Conservation (phyloP, 2,888 invertebrate genomes). For the Marasmarcha lunaedactyla region DNA sequence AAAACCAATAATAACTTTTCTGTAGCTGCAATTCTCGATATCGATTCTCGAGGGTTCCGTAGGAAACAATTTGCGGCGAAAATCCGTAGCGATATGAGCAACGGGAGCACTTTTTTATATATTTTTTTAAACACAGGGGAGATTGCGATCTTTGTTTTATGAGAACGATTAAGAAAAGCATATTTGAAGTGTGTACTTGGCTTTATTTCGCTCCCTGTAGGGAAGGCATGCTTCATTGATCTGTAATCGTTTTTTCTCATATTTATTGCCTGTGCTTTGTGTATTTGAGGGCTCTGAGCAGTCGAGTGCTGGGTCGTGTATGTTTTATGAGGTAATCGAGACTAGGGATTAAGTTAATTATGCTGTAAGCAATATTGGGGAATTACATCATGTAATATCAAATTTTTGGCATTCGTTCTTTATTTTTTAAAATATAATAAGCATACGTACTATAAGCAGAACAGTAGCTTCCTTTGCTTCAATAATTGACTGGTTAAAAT, state of each 20-base stretch:
- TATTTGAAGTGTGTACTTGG: conserved; percentile 68
- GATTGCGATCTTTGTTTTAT: conserved; percentile 66
- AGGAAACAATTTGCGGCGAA: conserved; percentile 60
- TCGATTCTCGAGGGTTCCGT: conserved; percentile 42
- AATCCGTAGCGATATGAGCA: conserved; percentile 55
- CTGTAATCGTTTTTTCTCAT: conserved; percentile 65
- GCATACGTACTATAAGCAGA: no score
- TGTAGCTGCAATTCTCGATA: conserved; percentile 39
- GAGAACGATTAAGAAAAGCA: conserved; percentile 72
- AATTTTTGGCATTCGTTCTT: conserved; percentile 21
- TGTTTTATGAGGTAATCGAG: no score
- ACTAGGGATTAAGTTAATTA: conserved; percentile 7
- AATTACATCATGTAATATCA: conserved; percentile 11
- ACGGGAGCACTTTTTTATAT: conserved; percentile 46
- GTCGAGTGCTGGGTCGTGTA: no score
- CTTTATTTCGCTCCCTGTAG: conserved; percentile 64
- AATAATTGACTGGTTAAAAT: no score
- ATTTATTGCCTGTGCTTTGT: conserved; percentile 50
- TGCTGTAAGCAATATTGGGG: conserved; percentile 15
- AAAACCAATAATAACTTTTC: conserved; percentile 43
- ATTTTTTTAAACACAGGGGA: conserved; percentile 46
- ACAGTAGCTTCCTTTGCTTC: no score
- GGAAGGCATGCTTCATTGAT: conserved; percentile 66
- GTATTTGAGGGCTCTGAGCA: conserved; percentile 45
- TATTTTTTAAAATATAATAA: no score